Evolutionary conservation across 1,140 invertebrate species (phyloP).

Genomic region (Drosophila paulistorum): DNA sequence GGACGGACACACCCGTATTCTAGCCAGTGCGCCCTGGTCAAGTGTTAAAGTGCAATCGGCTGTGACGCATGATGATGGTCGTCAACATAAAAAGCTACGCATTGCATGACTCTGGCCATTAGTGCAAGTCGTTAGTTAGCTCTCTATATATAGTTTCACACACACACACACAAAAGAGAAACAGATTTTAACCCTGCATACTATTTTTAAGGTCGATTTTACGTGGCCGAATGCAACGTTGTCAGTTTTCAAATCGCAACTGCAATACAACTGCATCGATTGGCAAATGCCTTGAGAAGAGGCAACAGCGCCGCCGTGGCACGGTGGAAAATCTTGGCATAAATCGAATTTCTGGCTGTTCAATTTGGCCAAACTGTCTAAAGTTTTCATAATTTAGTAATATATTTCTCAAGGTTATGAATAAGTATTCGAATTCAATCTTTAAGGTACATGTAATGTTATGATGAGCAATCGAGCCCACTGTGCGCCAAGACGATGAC

Average conservation of each 20-base stretch:
- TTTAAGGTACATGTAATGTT: no score
- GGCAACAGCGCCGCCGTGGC: conserved; percentile 6
- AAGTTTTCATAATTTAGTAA: no score
- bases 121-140: conserved; percentile 66
- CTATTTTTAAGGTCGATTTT: conserved; percentile 28
- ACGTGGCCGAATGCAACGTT: conserved; percentile 40
- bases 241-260: conserved; percentile 52
- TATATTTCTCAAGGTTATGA: no score
- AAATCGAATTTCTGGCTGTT: no score
- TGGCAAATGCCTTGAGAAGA: conserved; percentile 63
- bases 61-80: conserved; percentile 54
- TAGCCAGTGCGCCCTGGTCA: conserved; percentile 49
- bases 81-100: conserved; percentile 34
- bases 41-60: conserved; percentile 79
- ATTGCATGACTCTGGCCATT: conserved; percentile 69
- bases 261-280: conserved; percentile 66
- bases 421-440: no score
- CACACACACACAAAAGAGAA: conserved; percentile 18
- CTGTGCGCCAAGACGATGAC: conserved; percentile 1
- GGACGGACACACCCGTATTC: conserved; percentile 39
- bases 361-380: no score
- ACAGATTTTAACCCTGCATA: conserved; percentile 33
- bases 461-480: no score
- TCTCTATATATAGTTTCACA: conserved; percentile 37
- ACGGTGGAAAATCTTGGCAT: no score